Percentiles rank a stretch among this genome's conserved stretches.
Conservation (phyloP, 2,113 vertebrate species). For the Tachysurus vachellii region DNA sequence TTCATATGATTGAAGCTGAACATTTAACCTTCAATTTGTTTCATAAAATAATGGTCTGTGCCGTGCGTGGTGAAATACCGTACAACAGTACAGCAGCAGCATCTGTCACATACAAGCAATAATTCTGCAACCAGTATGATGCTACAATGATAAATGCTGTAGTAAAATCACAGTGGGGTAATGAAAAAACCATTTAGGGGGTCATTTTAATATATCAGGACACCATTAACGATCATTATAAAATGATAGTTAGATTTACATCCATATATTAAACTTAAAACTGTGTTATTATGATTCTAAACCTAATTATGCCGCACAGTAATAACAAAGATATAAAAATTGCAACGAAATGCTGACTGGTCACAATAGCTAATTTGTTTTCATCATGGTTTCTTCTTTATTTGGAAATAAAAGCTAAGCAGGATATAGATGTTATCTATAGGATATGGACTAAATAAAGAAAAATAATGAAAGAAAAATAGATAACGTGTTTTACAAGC, state of each 20-base stretch:
- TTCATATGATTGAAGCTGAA: neutral
- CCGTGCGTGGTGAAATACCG: conserved; percentile 1
- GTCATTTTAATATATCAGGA: conserved; percentile 43
- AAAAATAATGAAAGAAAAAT: neutral
- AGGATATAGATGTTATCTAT: neutral
- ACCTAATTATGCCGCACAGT: conserved; percentile 45
- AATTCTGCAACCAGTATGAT: conserved; percentile 16
- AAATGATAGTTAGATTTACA: conserved; percentile 45
- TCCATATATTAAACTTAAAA: conserved; percentile 51
- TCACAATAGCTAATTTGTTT: conserved; percentile 42
- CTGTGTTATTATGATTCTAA: conserved; percentile 33
- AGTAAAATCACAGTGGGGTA: conserved; percentile 27
- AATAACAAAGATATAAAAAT: conserved; percentile 34
- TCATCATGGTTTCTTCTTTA: neutral
- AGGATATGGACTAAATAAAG: neutral
- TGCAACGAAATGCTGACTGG: conserved; percentile 26
- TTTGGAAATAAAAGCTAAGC: conserved; percentile 1
- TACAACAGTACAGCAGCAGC: neutral
- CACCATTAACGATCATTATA: conserved; percentile 43
- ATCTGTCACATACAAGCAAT: conserved; percentile 3
- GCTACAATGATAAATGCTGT: conserved; percentile 34
- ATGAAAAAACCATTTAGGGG: conserved; percentile 45
- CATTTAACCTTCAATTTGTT: conserved; percentile 15
- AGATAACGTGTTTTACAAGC: neutral
- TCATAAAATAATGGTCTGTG: conserved; percentile 3